phyloP scores from a whole-genome alignment of 2,797 vertebrate species.

The Vireo griseus region DNA sequence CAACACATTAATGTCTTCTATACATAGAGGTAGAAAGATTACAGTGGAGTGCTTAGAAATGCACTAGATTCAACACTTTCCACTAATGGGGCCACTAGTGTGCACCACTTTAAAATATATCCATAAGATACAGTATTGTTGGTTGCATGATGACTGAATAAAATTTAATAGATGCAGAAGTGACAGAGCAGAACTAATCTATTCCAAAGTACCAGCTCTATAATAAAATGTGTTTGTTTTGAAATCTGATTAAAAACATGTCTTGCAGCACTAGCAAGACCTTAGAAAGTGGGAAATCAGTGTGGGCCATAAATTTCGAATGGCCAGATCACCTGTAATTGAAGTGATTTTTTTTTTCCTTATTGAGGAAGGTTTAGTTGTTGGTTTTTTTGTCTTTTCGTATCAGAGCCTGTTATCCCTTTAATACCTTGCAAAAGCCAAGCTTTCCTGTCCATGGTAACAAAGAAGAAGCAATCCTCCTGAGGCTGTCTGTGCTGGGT shows the following conservation, averaged over 20 bases:
- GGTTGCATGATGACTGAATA: neutral
- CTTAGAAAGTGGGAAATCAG: neutral
- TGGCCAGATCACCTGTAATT: neutral
- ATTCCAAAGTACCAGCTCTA: neutral
- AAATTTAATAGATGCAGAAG: neutral
- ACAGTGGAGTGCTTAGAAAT: neutral
- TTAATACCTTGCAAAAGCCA: neutral
- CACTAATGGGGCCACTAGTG: conserved; percentile 32
- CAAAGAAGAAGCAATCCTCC: neutral
- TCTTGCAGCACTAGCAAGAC: conserved; percentile 25
- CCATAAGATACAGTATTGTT: neutral
- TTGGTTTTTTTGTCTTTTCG: neutral
- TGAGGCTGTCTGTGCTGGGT: neutral
- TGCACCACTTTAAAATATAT: conserved; percentile 17
- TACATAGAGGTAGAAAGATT: neutral
- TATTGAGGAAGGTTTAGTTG: neutral
- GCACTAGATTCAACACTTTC: neutral
- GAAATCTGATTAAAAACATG: conserved; percentile 41
- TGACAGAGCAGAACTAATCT: conserved; percentile 42
- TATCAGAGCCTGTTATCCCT: neutral
- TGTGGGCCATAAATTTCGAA: neutral
- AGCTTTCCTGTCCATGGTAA: neutral
- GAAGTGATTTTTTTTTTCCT: neutral
- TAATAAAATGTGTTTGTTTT: conserved; percentile 15
- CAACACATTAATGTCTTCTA: conserved; percentile 20